Conservation (phyloP, 2,797 vertebrate species). For the Channa striata region DNA sequence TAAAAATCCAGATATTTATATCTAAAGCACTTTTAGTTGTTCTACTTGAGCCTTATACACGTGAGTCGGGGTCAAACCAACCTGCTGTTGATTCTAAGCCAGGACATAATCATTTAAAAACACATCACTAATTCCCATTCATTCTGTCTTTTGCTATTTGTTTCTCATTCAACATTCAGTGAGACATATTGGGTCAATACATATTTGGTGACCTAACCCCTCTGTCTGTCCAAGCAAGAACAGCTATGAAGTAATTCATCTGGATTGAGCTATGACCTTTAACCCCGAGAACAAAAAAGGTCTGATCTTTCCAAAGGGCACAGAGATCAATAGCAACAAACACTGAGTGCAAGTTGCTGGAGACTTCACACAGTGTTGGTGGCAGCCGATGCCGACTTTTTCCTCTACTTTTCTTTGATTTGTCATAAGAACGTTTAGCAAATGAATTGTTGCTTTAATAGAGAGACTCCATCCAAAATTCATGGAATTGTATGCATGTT, state of each 20-base stretch:
- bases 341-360: conserved; percentile 69
- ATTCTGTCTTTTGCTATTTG: conserved; percentile 59
- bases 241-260: conserved; percentile 81
- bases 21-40: neutral
- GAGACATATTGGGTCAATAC: conserved; percentile 78
- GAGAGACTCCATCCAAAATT: too few species aligned
- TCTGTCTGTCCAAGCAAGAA: conserved; percentile 72
- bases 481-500: too few species aligned
- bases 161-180: conserved; percentile 46
- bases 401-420: conserved; percentile 21
- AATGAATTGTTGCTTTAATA: too few species aligned
- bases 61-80: neutral
- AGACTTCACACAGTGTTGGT: conserved; percentile 79
- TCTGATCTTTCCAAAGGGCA: conserved; percentile 59
- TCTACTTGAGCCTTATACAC: neutral
- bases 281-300: conserved; percentile 70
- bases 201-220: conserved; percentile 80
- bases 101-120: neutral
- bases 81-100: conserved; percentile 2
- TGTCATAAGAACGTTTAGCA: neutral
- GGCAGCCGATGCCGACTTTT: conserved; percentile 44
- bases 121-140: neutral
- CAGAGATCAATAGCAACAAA: conserved; percentile 68
- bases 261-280: conserved; percentile 47
- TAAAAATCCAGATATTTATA: too few species aligned